These are phyloP conservation scores for Festucalex cinctus DNA, from an alignment of 2,113 vertebrate species.

Conservation along the genomic window DNA sequence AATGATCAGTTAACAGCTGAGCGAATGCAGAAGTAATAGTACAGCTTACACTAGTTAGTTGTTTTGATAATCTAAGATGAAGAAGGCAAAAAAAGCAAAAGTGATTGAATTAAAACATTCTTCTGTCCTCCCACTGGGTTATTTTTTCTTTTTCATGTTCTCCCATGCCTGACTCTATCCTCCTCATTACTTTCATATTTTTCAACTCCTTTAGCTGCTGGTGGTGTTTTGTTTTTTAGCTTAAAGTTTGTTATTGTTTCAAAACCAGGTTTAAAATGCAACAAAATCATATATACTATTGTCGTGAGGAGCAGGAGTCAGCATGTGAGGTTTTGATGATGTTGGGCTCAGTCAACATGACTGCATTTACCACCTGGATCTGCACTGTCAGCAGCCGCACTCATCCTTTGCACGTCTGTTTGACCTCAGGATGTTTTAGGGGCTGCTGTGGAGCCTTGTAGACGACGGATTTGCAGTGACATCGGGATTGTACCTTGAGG, in stretches of 20 bases:
- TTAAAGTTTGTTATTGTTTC: constrained; percentile 56
- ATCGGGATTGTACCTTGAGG: constrained; percentile 56
- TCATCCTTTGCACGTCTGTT: not conserved
- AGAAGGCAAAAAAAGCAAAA: not conserved
- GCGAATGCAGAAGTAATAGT: too few species aligned
- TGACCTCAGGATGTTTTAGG: constrained; percentile 51
- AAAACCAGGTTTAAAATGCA: constrained; percentile 43
- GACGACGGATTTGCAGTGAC: constrained; percentile 60
- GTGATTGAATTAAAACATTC: constrained; percentile 37
- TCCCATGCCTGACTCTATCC: constrained; percentile 29
- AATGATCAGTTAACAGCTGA: too few species aligned
- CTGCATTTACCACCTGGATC: constrained; percentile 48
- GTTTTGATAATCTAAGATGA: too few species aligned
- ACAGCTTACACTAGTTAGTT: too few species aligned
- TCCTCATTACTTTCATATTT: constrained; percentile 31
- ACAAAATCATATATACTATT: not conserved
- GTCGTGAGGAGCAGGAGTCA: constrained; percentile 11
- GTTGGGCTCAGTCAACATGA: constrained; percentile 52
- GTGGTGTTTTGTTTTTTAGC: constrained; percentile 58
- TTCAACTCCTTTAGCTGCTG: constrained; percentile 29
- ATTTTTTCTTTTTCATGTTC: constrained; percentile 8
- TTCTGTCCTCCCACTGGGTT: constrained; percentile 28
- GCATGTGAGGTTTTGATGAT: constrained; percentile 45
- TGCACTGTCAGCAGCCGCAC: constrained; percentile 50
- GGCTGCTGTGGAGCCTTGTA: constrained; percentile 11